Base-by-base conservation (phyloP, 2,797 vertebrate species). In the Ctenopoma multispine region DNA sequence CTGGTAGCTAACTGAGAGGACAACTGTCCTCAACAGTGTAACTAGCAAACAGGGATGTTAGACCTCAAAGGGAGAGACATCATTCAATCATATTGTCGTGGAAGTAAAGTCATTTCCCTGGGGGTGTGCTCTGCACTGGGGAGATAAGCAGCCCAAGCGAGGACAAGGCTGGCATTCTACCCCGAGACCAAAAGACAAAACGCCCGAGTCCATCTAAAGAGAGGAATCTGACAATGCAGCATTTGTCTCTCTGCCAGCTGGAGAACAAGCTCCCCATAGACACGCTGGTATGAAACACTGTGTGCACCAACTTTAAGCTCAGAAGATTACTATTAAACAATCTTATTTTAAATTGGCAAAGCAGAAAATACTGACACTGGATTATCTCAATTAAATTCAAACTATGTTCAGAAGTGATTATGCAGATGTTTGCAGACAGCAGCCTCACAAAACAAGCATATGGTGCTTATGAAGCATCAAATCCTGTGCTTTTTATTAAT, bases 141-240 rank as follows among this genome's bases (percentile, higher is more conserved):
- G 76, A 87, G 85, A 90, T 84, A 84, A 90, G 86, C 79, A 89
- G 87, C 80, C 70, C 41, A 9, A 24, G 77, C 65, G 72, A 78
- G 85, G 80, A 93, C 90, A 92, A 92, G 87, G 88, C 82, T 85
- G 82, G 75, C 79, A 90, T 93, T 93, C 86, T 92, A 85, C 65
- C 70, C 56, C 0, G 38, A 82, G 82, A 81, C 77, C 79, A 80
- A 82, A 87, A 88, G 75, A 90, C 85, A 84, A 89, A 89, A 85
- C 70, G 75, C 79, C 74, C 21, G 61, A 88, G 80, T 90, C 85
- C 83, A 86, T 91, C 83, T 78, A 83, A 89, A 90, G 76, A 82
- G 85, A 85, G 80, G 79, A 84, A 88, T 89, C 64, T 72, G 80
- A 91, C 92, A 92, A 91, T 92, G 84, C 80, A 41, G 84, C 83